phyloP scores from a whole-genome alignment of 2,888 invertebrate genomes.

The Sarcophaga carnaria region DNA sequence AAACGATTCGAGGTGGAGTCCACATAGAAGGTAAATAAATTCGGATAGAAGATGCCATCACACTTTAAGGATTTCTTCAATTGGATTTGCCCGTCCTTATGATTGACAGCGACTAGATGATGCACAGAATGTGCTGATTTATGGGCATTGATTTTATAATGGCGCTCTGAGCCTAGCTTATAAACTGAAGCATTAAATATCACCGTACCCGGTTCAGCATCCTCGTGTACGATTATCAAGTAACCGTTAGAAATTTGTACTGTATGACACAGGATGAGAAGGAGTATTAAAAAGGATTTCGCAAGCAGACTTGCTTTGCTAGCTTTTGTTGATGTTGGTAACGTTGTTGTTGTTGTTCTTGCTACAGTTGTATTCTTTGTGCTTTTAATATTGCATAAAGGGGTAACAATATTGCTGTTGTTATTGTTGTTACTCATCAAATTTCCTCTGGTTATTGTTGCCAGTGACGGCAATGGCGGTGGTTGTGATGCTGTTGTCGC shows the following conservation, averaged over 20 bases:
- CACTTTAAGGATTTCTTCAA: constrained; percentile 88
- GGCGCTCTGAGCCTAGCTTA: constrained; percentile 89
- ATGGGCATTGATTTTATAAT: constrained; percentile 90
- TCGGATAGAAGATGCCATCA: constrained; percentile 91
- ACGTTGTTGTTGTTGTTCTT: not conserved
- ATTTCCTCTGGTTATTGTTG: constrained; percentile 36
- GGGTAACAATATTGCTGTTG: not conserved
- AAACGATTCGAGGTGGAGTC: constrained; percentile 92
- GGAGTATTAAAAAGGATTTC: constrained; percentile 48
- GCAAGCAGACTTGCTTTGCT: constrained; percentile 13
- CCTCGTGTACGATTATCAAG: constrained; percentile 85
- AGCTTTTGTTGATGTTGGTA: too few relatives aligned
- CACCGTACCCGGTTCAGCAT: constrained; percentile 85
- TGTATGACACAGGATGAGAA: constrained; percentile 62
- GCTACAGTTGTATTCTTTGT: not conserved
- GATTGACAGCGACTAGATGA: constrained; percentile 89
- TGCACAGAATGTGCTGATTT: constrained; percentile 92
- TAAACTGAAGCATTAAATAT: constrained; percentile 92
- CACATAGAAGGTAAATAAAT: constrained; percentile 92
- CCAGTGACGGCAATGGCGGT: not conserved
- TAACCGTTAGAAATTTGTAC: constrained; percentile 79
- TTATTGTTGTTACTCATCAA: constrained; percentile 12
- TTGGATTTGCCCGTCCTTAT: constrained; percentile 88
- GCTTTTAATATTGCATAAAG: not conserved
- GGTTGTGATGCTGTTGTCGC: not conserved